Evolutionary conservation across 2,797 vertebrate species (phyloP), one percentile per base, ranked within the genome.

Genomic region (Arnoldichthys spilopterus): DNA sequence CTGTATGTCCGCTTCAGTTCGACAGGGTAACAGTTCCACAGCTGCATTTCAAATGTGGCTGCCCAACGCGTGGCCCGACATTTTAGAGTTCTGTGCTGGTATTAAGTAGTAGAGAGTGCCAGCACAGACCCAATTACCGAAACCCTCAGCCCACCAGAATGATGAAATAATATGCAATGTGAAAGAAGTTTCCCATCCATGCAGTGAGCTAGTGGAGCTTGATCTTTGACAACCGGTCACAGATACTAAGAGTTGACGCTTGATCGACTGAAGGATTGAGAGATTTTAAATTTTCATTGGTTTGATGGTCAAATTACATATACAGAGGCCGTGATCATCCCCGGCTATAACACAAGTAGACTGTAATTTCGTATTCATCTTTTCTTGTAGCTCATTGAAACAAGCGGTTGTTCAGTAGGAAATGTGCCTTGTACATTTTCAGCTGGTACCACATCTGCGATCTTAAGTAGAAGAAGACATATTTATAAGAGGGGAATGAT

Each of bases 131-230:
- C 15, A 75, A n/a, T 58, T 56, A n/a, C 22, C n/a, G 22, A 67
- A 76, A 45, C 6, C 18, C 47, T 34, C 1, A 47, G 6, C 7
- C 26, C 20, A 12, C 16, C 49, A 7, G 30, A n/a, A 20, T 70
- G 43, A 62, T 77, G 58, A 62, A 70, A 70, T 70, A 49, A 34
- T 6, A 61, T 34, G 28, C 32, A 49, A 37, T 16, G 28, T 69
- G 26, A 70, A 61, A 70, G 40, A 0, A 71, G 3, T 8, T 28
- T 70, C 0, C 18, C 3, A n/a, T 30, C 13, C 32, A 32, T 3
- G 51, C 8, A 18, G 1, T 51, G n/a, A 34, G 24, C 13, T 12
- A 5, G 11, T 24, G 18, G 26, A 30, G 18, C 18, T 49, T 6
- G 26, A 20, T 8, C 6, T 24, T 47, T 2, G 18, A 51, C 1